Percentiles rank a stretch among this genome's conserved stretches.
These are phyloP conservation scores for Chironomus striatipennis DNA, from an alignment of 1,140 invertebrate species.

Conservation along the genomic window DNA sequence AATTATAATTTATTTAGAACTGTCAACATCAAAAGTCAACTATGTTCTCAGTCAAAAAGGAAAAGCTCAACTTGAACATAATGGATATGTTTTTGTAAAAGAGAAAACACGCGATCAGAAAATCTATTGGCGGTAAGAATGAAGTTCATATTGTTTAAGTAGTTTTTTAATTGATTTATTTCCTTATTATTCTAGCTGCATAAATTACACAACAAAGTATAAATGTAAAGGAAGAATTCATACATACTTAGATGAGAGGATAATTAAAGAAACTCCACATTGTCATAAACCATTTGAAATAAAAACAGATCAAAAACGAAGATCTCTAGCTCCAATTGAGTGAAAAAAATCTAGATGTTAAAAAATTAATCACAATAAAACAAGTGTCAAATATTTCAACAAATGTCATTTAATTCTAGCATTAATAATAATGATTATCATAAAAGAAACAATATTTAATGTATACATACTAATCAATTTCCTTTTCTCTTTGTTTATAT, in stretches of 20 bases:
- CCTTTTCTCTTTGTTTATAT: neutral
- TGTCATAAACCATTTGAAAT: constrained; percentile 30
- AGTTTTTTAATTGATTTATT: neutral
- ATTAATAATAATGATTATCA: too few relatives aligned
- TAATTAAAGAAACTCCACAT: constrained; percentile 33
- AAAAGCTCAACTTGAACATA: constrained; percentile 30
- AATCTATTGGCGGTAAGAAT: constrained; percentile 25
- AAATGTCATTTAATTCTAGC: too few relatives aligned
- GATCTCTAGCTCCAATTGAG: neutral
- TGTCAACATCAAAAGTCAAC: constrained; percentile 25
- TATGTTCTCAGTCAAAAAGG: constrained; percentile 37
- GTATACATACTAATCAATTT: neutral
- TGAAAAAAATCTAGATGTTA: too few relatives aligned
- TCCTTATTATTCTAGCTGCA: constrained; percentile 35
- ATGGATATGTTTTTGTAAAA: constrained; percentile 34
- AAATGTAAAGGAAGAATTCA: constrained; percentile 37
- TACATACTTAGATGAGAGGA: constrained; percentile 28
- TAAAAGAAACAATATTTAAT: too few relatives aligned
- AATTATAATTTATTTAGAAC: constrained; percentile 4
- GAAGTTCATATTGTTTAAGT: too few relatives aligned
- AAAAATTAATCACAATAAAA: too few relatives aligned
- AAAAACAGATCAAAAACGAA: neutral
- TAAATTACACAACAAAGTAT: constrained; percentile 34
- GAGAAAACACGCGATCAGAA: constrained; percentile 35
- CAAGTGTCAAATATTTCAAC: too few relatives aligned